phyloP scores from a whole-genome alignment of 2,888 invertebrate species.

The Oscheius sp. region DNA sequence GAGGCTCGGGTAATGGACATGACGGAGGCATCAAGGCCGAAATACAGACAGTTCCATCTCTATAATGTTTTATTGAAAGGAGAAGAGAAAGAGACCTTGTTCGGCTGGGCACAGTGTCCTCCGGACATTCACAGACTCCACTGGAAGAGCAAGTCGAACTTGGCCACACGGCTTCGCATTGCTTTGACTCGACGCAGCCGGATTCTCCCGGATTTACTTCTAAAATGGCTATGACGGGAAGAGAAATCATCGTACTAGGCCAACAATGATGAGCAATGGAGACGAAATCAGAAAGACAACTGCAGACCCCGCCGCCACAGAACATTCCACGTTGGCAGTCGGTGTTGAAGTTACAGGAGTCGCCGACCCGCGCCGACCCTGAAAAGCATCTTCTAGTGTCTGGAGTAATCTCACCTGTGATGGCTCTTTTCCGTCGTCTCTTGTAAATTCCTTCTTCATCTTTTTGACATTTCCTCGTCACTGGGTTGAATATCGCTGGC shows the following conservation, averaged over 20 bases:
- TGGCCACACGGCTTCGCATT: slow-evolving; percentile 71
- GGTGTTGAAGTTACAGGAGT: slow-evolving; percentile 48
- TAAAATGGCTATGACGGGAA: slow-evolving; percentile 38
- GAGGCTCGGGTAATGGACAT: slow-evolving; percentile 68
- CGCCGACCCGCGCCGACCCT: slow-evolving; percentile 66
- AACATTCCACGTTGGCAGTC: slow-evolving; percentile 71
- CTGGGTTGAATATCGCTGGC: slow-evolving; percentile 55
- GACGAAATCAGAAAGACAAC: slow-evolving; percentile 67
- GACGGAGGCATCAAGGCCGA: slow-evolving; percentile 64
- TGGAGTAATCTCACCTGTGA: slow-evolving; percentile 18
- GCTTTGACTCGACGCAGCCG: slow-evolving; percentile 68
- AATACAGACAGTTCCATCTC: slow-evolving; percentile 69
- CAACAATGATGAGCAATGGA: slow-evolving; percentile 69
- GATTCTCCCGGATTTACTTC: slow-evolving; percentile 71
- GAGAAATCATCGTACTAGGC: slow-evolving; percentile 53
- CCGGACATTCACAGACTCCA: slow-evolving; percentile 69
- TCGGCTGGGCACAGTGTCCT: slow-evolving; percentile 58
- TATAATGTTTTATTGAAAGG: slow-evolving; percentile 17
- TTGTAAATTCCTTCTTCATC: slow-evolving; percentile 39
- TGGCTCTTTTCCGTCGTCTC: slow-evolving; percentile 23
- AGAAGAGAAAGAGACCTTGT: slow-evolving; percentile 27
- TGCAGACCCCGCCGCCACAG: slow-evolving; percentile 68
- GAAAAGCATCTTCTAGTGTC: background rate
- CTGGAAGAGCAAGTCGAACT: slow-evolving; percentile 60
- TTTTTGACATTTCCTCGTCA: slow-evolving; percentile 51